phyloP scores from a whole-genome alignment of 2,113 vertebrate species.

The Lophius piscatorius region DNA sequence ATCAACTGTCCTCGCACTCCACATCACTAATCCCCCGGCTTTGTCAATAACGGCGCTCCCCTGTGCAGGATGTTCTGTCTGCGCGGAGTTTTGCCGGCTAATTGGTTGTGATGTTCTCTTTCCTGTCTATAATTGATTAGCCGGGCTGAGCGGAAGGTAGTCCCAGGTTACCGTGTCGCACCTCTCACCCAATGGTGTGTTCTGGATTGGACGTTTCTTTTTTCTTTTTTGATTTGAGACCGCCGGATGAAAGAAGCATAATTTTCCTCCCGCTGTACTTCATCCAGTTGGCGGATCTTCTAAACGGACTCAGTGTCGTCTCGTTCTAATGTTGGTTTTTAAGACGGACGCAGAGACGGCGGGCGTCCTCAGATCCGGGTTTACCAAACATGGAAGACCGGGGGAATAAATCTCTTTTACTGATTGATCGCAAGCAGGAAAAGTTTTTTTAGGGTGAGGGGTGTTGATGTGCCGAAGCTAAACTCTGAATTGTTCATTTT shows the following conservation, averaged over 20 bases:
- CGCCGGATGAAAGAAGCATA: constrained; percentile 33
- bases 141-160: constrained; percentile 41
- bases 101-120: constrained; percentile 67
- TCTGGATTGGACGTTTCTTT: constrained; percentile 25
- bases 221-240: too few species aligned
- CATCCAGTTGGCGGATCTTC: constrained; percentile 10
- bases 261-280: constrained; percentile 10
- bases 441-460: too few species aligned
- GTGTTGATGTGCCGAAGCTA: too few species aligned
- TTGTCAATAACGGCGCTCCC: constrained; percentile 58
- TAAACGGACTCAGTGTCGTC: too few species aligned
- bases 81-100: constrained; percentile 54
- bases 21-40: constrained; percentile 64
- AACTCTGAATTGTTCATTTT: too few species aligned
- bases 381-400: too few species aligned
- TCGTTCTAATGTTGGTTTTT: too few species aligned
- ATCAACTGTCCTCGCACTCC: constrained; percentile 71
- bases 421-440: too few species aligned
- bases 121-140: constrained; percentile 64
- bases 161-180: background rate
- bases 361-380: too few species aligned
- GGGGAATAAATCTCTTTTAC: too few species aligned
- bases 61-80: constrained; percentile 50
- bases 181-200: background rate
- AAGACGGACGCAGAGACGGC: constrained; percentile 10